These are phyloP conservation scores for Eumeta japonica DNA, from an alignment of 1,140 invertebrate genomes.

Conservation along the genomic window DNA sequence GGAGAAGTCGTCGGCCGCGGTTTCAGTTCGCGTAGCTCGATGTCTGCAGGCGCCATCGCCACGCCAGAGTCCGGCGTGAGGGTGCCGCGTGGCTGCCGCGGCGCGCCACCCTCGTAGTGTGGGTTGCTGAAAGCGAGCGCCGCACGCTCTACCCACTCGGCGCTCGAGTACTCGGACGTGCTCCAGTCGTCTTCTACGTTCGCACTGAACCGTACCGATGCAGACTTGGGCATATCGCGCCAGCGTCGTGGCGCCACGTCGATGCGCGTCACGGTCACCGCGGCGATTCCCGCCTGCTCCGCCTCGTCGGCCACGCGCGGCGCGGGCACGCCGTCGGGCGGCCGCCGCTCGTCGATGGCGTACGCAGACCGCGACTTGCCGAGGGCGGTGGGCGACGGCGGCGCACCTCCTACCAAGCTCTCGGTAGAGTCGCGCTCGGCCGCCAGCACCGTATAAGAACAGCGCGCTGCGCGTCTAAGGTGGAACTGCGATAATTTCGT, in stretches of 20 bases:
- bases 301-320: slow-evolving; percentile 27
- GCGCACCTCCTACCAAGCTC: slow-evolving; percentile 40
- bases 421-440: slow-evolving; percentile 69
- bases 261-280: slow-evolving; percentile 1
- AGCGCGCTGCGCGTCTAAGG: slow-evolving; percentile 66
- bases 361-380: slow-evolving; percentile 66
- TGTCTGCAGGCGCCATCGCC: slow-evolving; percentile 22
- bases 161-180: slow-evolving; percentile 76
- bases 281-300: slow-evolving; percentile 10
- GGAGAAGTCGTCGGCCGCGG: slow-evolving; percentile 10
- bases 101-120: slow-evolving; percentile 69
- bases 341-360: slow-evolving; percentile 56
- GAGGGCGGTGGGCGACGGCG: slow-evolving; percentile 24
- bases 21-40: slow-evolving; percentile 32
- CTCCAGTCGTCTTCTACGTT: slow-evolving; percentile 65
- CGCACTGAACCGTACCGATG: slow-evolving; percentile 63
- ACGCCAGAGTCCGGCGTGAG: slow-evolving; percentile 37
- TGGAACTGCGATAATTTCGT: slow-evolving; percentile 73
- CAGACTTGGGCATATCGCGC: slow-evolving; percentile 60
- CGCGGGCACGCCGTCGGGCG: slow-evolving; percentile 35
- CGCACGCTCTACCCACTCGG: slow-evolving; percentile 64
- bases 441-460: slow-evolving; percentile 71
- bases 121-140: slow-evolving; percentile 71
- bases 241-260: slow-evolving; percentile 12
- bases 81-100: slow-evolving; percentile 30